phyloP scores from a whole-genome alignment of 2,888 invertebrate species.

The Lithosia quadra region DNA sequence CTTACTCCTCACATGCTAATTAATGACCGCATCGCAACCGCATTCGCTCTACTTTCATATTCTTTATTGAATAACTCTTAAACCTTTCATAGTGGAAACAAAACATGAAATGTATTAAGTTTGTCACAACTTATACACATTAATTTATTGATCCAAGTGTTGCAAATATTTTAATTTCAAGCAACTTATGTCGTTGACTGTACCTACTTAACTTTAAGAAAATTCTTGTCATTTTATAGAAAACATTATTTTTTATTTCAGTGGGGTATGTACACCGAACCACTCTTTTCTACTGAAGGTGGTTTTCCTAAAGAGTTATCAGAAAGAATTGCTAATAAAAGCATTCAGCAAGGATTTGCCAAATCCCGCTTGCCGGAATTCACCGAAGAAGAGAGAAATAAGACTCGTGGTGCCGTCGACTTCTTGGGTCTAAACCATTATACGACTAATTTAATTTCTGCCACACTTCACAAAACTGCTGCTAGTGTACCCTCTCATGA shows the following conservation, averaged over 20 bases:
- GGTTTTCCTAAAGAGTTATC: constrained; percentile 84
- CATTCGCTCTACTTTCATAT: no score
- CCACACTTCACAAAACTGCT: constrained; percentile 44
- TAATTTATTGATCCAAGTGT: no score
- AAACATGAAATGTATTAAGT: no score
- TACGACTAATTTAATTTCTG: constrained; percentile 71
- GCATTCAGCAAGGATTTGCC: constrained; percentile 72
- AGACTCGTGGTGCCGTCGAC: constrained; percentile 65
- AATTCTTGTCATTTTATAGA: neutral
- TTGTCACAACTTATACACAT: no score
- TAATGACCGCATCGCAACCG: no score
- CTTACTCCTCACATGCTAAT: no score
- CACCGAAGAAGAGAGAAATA: constrained; percentile 67
- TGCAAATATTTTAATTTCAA: neutral
- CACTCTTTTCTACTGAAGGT: constrained; percentile 82
- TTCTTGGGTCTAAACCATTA: constrained; percentile 89
- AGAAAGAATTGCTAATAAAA: constrained; percentile 74
- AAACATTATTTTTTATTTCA: constrained; percentile 45
- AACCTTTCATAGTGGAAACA: no score
- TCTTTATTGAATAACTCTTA: no score
- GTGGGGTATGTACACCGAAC: constrained; percentile 81
- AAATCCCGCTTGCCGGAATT: constrained; percentile 77
- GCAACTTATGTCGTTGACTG: neutral
- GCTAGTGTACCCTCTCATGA: constrained; percentile 55
- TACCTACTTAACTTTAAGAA: neutral